A percentile compares a stretch with the other conserved stretches of the same genome.
phyloP scores from a whole-genome alignment of 2,888 invertebrate species.

The Onthophagus sagittarius region DNA sequence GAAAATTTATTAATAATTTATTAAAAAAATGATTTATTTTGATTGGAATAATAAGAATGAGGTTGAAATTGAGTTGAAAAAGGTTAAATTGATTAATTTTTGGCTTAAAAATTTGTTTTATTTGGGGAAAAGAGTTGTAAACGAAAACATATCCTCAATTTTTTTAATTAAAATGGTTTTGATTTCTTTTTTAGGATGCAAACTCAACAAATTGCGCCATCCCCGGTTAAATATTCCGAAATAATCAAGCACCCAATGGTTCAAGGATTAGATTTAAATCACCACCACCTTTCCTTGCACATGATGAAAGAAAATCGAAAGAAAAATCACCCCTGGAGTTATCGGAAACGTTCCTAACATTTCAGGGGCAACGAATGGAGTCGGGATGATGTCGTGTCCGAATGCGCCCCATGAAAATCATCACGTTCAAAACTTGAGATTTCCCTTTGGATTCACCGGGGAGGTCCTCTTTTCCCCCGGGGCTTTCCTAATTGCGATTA shows the following conservation, averaged over 20 bases:
- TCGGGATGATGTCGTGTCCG: background rate
- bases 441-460: slow-evolving; percentile 1
- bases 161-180: slow-evolving; percentile 28
- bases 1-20: too few relatives aligned
- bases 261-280: background rate
- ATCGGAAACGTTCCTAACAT: too few relatives aligned
- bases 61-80: too few relatives aligned
- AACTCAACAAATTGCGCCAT: slow-evolving; percentile 21
- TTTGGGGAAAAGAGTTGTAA: too few relatives aligned
- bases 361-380: too few relatives aligned
- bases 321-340: slow-evolving; percentile 33
- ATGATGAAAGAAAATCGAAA: slow-evolving; percentile 38
- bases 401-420: slow-evolving; percentile 7
- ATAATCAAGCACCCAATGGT: slow-evolving; percentile 30
- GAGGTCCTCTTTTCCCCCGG: slow-evolving; percentile 27
- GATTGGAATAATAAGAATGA: too few relatives aligned
- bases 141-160: slow-evolving; percentile 1
- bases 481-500: slow-evolving; percentile 35
- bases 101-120: too few relatives aligned
- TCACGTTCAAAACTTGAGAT: slow-evolving; percentile 8
- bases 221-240: too few relatives aligned
- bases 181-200: background rate
- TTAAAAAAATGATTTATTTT: too few relatives aligned
- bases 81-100: too few relatives aligned
- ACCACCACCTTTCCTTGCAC: slow-evolving; percentile 26